Evolutionary conservation across 2,797 vertebrate species (phyloP).

Genomic region (Sebastes variabilis): DNA sequence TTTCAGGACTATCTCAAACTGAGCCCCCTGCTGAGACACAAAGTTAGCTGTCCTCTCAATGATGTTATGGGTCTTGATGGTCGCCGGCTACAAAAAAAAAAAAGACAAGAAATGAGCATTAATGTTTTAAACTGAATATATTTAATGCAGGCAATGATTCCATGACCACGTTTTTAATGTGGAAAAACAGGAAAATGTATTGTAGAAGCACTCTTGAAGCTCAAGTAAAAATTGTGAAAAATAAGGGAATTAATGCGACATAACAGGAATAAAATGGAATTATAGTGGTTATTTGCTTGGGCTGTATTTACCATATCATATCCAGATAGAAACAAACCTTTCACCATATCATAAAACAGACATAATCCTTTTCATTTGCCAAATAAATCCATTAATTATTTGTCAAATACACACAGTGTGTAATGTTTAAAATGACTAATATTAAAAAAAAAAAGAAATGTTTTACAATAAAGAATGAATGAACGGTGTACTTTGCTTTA

Average conservation of each 20-base stretch:
- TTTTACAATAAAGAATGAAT: neutral
- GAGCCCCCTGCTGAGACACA: slow-evolving; percentile 95
- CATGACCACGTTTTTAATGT: neutral
- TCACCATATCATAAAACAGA: neutral
- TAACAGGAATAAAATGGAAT: neutral
- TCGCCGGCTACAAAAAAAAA: slow-evolving; percentile 86
- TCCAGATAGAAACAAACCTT: neutral
- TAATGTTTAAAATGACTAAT: too few relatives aligned
- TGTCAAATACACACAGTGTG: neutral
- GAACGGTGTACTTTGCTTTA: neutral
- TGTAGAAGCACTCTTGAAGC: neutral
- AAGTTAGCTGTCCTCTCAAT: slow-evolving; percentile 97
- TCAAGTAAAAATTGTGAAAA: neutral
- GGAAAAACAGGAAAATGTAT: neutral
- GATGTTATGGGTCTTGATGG: slow-evolving; percentile 97
- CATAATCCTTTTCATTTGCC: neutral
- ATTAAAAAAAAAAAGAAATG: neutral
- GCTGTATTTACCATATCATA: neutral
- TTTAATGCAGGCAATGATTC: neutral
- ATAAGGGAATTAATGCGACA: neutral
- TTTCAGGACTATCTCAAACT: slow-evolving; percentile 99
- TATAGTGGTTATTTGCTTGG: neutral
- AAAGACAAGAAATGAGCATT: neutral
- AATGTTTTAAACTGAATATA: neutral
- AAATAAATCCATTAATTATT: neutral